Evolutionary conservation across 2,113 vertebrate species (phyloP), one percentile per base, ranked within the genome.

Genomic region (Baryphthengus martii): DNA sequence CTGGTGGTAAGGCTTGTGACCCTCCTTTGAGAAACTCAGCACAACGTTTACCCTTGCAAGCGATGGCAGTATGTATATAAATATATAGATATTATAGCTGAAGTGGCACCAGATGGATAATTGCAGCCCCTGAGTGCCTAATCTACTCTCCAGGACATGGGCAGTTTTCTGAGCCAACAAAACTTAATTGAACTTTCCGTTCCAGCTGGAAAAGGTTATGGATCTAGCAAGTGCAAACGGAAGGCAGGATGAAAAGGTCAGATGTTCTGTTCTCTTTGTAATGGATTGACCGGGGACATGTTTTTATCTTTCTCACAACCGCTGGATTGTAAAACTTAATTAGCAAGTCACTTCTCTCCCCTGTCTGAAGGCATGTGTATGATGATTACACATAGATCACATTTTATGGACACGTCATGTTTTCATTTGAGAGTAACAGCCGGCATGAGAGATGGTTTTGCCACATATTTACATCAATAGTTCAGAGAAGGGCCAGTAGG

Each of bases 121-220:
- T 98, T 98, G 98, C 97, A 97, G 96, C 95, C 97, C 97, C 97
- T 97, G 97, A 98, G 95, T 98, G 97, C 96, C 97, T 98, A 97
- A 98, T 98, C 97, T 98, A 94, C 98, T 98, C 98, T 97, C 97
- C 86, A 95, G 98, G 98, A 98, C 97, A 97, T 75, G 89, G 97
- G 97, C 98, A 97, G 97, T 97, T 97, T 98, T 98, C 98, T 96
- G 97, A 98, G 98, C 98, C 98, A 98, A 98, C 97, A 98, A 98
- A 97, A 98, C 98, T 98, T 98, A 98, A 98, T 98, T 98, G 98
- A 98, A 98, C 98, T 98, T 98, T 97, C 98, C 72, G 82, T 98
- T 98, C 98, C 98, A 98, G 97, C 97, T 98, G 98, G 98, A 98
- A 98, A 98, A 98, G 98, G 98, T 98, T 98, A 98, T 97, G 75